Evolutionary conservation across 2,888 invertebrate genomes (phyloP), one percentile per base, ranked within the genome.

Genomic region (Philhelius pedissequus): DNA sequence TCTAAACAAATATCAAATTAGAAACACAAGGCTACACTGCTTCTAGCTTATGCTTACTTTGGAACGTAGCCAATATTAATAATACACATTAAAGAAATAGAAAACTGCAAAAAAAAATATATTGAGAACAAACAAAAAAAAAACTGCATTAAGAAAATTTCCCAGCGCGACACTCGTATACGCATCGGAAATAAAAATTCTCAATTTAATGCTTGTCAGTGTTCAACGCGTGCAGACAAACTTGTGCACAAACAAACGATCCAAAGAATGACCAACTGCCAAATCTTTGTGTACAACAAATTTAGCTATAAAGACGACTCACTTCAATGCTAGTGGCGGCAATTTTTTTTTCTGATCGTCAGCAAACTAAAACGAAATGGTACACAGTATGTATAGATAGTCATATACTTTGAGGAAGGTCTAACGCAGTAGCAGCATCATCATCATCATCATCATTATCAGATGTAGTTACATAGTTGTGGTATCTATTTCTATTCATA

Each of bases 11-110:
- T 35, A 69, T 79, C 52, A 69, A 78, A 74, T 74, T 64, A 78
- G 78, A 83, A 74, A 79, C 30, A 70, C 79, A 78, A 83, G 74
- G 78, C 79, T 83, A 74, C 56, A 43, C 77, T 74, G 77, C 66
- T 71, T 54, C 68, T 22, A 52, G 71, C 40, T 25, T 68, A 78
- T 73, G 69, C 62, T 45, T 50, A 62, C 22, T 69, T 73, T 82
- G 83, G 83, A 54, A 43, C n/a, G n/a, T 8, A 27, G 84, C 84
- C 84, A 84, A 71, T 13, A 75, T 80, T 84, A 79, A 79, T 83
- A 69, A 83, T 83, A 83, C 45, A 83, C 73, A 64, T 69, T 74
- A 68, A 83, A 74, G 52, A 80, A 70, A 75, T 66, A 80, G 70
- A 84, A 75, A 75, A 58, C 70, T 77, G 78, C 68, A 78, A 83